These are phyloP conservation scores for Zhengitettix transpicula DNA, from an alignment of 2,888 invertebrate species.

Conservation along the genomic window DNA sequence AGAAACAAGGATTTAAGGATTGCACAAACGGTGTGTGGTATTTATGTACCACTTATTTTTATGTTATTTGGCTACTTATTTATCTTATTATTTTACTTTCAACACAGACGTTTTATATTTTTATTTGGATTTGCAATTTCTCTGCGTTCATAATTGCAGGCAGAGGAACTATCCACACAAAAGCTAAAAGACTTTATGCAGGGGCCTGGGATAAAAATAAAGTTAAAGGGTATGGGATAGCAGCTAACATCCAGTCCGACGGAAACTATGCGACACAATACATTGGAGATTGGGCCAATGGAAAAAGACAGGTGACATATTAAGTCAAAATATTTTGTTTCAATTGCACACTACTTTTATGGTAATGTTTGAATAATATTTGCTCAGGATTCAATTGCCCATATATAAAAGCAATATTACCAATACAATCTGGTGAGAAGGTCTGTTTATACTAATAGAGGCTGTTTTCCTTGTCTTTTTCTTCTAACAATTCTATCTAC, in stretches of 20 bases:
- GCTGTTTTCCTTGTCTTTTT: too few species aligned
- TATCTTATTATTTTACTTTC: too few species aligned
- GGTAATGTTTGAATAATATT: neutral
- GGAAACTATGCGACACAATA: constrained; percentile 33
- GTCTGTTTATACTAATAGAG: too few species aligned
- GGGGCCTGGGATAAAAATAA: constrained; percentile 39
- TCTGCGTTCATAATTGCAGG: neutral
- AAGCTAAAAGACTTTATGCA: constrained; percentile 36
- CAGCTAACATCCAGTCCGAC: constrained; percentile 24
- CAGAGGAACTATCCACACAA: neutral
- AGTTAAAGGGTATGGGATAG: constrained; percentile 40
- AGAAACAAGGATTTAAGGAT: too few species aligned
- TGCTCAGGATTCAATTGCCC: neutral
- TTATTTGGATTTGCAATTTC: too few species aligned
- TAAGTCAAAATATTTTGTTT: neutral
- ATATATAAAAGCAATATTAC: too few species aligned
- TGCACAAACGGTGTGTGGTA: too few species aligned
- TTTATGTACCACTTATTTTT: too few species aligned
- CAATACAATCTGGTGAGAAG: too few species aligned
- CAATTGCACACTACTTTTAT: neutral
- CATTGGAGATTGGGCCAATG: constrained; percentile 40
- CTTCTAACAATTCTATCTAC: too few species aligned
- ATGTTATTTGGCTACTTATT: too few species aligned
- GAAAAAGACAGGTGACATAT: constrained; percentile 31
- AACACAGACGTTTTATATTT: too few species aligned